Conservation (phyloP, 2,113 vertebrate species). For the Murina feae region DNA sequence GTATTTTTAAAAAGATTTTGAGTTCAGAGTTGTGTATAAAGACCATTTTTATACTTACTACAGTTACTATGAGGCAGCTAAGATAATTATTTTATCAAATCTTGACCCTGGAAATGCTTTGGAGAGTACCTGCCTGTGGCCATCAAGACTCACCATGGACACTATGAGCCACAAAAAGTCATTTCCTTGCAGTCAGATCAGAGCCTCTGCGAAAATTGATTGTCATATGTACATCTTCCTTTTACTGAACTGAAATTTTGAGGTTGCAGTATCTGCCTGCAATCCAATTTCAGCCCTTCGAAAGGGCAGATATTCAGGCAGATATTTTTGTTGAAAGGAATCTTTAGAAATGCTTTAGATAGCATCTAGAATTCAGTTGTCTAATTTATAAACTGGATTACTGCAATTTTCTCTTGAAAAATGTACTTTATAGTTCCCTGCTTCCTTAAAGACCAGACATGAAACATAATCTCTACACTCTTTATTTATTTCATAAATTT, state of each 20-base stretch:
- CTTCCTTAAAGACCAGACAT: neutral
- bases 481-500: slow-evolving; percentile 17
- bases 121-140: neutral
- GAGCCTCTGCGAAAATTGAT: neutral
- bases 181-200: neutral
- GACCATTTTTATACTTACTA: neutral
- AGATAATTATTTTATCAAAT: neutral
- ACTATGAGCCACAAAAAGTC: neutral
- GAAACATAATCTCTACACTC: neutral
- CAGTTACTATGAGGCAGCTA: neutral
- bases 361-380: neutral
- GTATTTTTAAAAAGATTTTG: neutral
- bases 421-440: neutral
- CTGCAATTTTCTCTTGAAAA: neutral
- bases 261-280: neutral
- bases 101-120: neutral
- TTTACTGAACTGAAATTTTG: neutral
- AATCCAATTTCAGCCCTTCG: neutral
- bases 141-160: neutral
- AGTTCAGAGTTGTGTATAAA: neutral
- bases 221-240: neutral
- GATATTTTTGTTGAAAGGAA: neutral
- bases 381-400: neutral
- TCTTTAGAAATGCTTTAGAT: neutral
- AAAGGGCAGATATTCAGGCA: neutral